Percentiles rank a stretch among this genome's conserved stretches.
These are phyloP conservation scores for Dryoscopus gambensis DNA, from an alignment of 2,113 vertebrate genomes.

Conservation along the genomic window DNA sequence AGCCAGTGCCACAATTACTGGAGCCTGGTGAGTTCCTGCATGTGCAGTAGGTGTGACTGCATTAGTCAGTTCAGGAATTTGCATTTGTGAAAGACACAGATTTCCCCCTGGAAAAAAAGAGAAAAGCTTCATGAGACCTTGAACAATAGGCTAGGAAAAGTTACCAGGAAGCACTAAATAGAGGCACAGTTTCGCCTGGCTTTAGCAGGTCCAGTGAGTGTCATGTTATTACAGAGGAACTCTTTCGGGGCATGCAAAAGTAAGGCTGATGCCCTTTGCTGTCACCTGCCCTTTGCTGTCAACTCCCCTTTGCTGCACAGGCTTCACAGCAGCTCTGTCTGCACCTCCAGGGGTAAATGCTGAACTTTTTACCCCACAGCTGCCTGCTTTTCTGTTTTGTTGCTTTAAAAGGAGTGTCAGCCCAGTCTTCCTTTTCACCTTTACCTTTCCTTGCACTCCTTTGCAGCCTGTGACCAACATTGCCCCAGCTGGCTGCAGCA, in stretches of 20 bases:
- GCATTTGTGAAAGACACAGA: background rate
- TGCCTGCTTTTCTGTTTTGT: background rate
- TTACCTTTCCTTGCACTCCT: background rate
- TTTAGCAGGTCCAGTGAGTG: accelerated
- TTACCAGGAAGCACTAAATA: background rate
- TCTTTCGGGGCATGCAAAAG: background rate
- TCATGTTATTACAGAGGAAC: accelerated
- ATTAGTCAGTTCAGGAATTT: background rate
- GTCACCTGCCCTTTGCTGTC: background rate
- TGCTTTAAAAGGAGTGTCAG: background rate
- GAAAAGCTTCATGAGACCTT: background rate
- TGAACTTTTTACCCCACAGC: background rate
- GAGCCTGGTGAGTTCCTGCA: background rate
- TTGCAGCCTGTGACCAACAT: background rate
- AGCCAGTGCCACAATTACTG: background rate
- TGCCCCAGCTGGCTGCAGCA: background rate
- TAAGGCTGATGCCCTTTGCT: background rate
- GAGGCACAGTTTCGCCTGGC: background rate
- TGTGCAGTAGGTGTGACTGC: background rate
- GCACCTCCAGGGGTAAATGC: background rate
- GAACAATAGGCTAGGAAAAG: background rate
- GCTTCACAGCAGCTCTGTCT: background rate
- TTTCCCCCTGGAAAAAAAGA: background rate
- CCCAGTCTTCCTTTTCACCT: background rate
- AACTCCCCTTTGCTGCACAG: background rate